Conservation (phyloP, 2,888 invertebrate genomes). For the Heteromurus nitidus region DNA sequence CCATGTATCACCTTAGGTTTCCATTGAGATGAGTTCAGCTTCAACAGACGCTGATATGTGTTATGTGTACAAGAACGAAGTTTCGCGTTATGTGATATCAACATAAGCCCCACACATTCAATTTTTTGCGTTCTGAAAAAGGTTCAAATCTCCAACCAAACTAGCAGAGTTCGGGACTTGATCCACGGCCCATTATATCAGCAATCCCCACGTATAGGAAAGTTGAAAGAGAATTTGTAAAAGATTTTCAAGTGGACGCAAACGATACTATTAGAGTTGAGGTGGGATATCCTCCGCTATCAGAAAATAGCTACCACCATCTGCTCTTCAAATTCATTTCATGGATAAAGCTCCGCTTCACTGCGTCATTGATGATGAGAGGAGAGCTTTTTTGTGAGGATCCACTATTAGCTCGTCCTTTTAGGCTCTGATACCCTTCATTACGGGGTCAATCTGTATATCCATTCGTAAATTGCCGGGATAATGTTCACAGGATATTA, state of each 20-base stretch:
- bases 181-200: too few relatives aligned
- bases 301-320: slow-evolving; percentile 56
- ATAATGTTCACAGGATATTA: slow-evolving; percentile 65
- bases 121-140: too few relatives aligned
- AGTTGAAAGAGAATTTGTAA: too few relatives aligned
- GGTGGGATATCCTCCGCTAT: not conserved
- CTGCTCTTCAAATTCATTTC: slow-evolving; percentile 50
- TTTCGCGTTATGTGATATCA: not conserved
- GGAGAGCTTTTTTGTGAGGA: slow-evolving; percentile 60
- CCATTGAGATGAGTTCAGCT: not conserved
- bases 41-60: not conserved
- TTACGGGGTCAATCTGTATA: slow-evolving; percentile 61
- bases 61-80: not conserved
- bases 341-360: slow-evolving; percentile 55
- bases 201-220: too few relatives aligned
- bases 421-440: slow-evolving; percentile 66
- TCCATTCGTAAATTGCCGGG: slow-evolving; percentile 50
- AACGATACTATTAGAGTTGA: not conserved
- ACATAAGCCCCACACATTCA: not conserved
- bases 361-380: slow-evolving; percentile 49
- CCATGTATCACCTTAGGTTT: not conserved
- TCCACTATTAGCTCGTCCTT: slow-evolving; percentile 61
- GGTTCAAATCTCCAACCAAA: too few relatives aligned
- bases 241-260: not conserved
- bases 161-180: too few relatives aligned